Conservation (phyloP, 2,113 vertebrate species). For the Coptodon rendalli region DNA sequence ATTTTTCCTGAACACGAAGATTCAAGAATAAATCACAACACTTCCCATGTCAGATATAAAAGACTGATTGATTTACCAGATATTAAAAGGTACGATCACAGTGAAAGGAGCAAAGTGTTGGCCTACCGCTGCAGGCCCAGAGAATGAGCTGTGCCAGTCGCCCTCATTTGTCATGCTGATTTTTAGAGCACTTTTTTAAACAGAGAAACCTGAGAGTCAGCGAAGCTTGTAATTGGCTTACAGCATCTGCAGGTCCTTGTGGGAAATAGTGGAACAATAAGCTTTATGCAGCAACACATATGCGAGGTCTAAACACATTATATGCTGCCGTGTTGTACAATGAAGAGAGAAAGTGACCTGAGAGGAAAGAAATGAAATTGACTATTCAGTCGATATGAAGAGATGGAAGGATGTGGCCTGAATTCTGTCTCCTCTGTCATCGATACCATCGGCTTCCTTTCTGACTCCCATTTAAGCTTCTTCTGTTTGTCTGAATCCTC, state of each 20-base stretch:
- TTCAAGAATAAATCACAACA: background rate
- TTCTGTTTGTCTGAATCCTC: background rate
- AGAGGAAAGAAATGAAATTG: background rate
- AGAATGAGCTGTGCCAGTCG: background rate
- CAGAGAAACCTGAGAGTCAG: background rate
- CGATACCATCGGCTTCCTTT: background rate
- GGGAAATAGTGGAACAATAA: background rate
- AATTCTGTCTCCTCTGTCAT: background rate
- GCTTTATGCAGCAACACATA: background rate
- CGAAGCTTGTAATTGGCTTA: slow-evolving; percentile 27
- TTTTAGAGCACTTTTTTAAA: slow-evolving; percentile 2
- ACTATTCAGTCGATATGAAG: background rate
- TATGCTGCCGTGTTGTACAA: background rate
- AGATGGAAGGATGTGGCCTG: background rate
- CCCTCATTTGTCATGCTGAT: background rate
- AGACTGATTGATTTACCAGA: background rate
- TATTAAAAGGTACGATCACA: background rate
- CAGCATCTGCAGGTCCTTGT: background rate
- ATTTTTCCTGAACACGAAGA: background rate
- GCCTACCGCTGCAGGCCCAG: background rate
- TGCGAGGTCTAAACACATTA: background rate
- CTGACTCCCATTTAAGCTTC: background rate
- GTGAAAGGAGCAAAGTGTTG: background rate
- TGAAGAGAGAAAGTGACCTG: background rate
- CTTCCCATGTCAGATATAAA: background rate